These are phyloP conservation scores for Oncorhynchus keta DNA, from an alignment of 2,113 vertebrate genomes.

Conservation along the genomic window DNA sequence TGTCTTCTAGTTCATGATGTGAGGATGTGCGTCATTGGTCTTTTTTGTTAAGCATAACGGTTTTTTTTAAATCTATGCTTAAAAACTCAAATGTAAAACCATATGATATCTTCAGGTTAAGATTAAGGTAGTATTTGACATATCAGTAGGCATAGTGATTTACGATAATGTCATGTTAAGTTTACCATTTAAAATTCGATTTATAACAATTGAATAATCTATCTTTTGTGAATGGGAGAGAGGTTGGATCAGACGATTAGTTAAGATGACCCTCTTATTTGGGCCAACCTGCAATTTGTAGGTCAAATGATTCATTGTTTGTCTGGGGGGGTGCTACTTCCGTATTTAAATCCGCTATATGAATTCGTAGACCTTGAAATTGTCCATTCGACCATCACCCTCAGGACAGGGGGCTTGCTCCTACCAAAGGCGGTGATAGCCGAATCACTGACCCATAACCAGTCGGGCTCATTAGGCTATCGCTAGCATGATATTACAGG, in stretches of 20 bases:
- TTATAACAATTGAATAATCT: too few relatives aligned
- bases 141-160: too few relatives aligned
- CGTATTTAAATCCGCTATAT: neutral
- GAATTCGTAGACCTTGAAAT: neutral
- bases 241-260: neutral
- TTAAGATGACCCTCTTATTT: neutral
- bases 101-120: neutral
- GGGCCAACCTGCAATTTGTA: neutral
- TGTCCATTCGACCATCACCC: neutral
- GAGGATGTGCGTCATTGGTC: slow-evolving; percentile 29
- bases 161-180: too few relatives aligned
- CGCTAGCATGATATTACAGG: slow-evolving; percentile 50
- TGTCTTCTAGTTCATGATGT: slow-evolving; percentile 35
- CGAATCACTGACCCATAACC: slow-evolving; percentile 48
- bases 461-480: slow-evolving; percentile 35
- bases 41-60: neutral
- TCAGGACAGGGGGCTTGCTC: slow-evolving; percentile 25
- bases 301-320: neutral
- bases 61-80: neutral
- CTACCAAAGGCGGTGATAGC: slow-evolving; percentile 29
- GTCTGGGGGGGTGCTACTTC: neutral
- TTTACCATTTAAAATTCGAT: too few relatives aligned
- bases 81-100: neutral
- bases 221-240: too few relatives aligned
- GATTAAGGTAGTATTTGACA: neutral